These are phyloP conservation scores for Cephus sareptanus DNA, from an alignment of 2,888 invertebrate species.

Conservation along the genomic window DNA sequence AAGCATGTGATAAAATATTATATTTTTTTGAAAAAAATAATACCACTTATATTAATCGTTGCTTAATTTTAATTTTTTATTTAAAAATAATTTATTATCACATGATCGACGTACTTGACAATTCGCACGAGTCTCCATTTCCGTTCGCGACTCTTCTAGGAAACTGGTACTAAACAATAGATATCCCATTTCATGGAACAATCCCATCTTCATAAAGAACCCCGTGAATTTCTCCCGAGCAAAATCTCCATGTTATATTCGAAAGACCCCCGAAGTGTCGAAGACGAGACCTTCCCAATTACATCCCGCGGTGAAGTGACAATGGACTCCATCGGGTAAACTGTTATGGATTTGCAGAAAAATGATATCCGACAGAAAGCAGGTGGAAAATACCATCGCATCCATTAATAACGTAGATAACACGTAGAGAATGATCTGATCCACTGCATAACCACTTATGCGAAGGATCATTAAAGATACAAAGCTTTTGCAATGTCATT, in stretches of 20 bases:
- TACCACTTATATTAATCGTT: neutral
- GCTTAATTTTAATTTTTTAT: neutral
- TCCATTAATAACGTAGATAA: constrained; percentile 47
- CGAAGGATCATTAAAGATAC: constrained; percentile 25
- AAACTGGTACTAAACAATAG: neutral
- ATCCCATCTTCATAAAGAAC: neutral
- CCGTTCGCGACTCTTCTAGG: neutral
- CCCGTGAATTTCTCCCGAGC: neutral
- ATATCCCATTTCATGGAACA: neutral
- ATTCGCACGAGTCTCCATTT: neutral
- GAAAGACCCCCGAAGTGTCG: neutral
- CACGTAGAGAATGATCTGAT: constrained; percentile 38
- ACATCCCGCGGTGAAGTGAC: constrained; percentile 2
- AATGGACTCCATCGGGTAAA: neutral
- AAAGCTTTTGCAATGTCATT: constrained; percentile 40
- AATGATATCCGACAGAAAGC: constrained; percentile 17
- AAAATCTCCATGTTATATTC: neutral
- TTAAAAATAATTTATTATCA: neutral
- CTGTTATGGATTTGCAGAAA: constrained; percentile 26
- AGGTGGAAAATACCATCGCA: constrained; percentile 16
- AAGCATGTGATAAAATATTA: neutral
- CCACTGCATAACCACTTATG: constrained; percentile 7
- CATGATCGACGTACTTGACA: neutral
- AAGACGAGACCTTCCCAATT: constrained; percentile 3
- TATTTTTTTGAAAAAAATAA: neutral